phyloP scores from a whole-genome alignment of 2,797 vertebrate genomes.

The Sphenodon punctatus region DNA sequence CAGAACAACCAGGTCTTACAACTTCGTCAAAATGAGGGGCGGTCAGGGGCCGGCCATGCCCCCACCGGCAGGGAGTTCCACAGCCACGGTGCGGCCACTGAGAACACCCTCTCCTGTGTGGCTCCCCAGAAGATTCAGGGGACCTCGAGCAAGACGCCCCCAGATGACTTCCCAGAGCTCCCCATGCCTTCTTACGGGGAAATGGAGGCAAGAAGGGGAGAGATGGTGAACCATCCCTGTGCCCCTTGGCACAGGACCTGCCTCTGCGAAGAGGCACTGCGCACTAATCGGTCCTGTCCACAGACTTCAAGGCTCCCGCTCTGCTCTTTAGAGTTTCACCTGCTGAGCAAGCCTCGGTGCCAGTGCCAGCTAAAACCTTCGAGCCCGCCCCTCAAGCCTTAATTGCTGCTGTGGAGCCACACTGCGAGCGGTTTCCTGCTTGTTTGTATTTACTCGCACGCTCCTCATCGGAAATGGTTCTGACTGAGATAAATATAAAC shows the following conservation, averaged over 20 bases:
- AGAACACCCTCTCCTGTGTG: no score
- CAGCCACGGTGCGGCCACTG: no score
- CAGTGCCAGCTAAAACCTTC: constrained; percentile 59
- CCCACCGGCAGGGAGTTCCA: no score
- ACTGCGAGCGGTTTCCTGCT: constrained; percentile 66
- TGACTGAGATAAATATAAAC: constrained; percentile 78
- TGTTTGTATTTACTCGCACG: constrained; percentile 71
- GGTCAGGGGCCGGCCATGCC: no score
- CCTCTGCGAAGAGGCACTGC: neutral
- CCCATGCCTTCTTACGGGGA: no score
- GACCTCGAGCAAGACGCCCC: no score
- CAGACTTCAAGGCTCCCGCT: neutral
- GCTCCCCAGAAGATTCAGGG: no score
- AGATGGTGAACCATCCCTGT: no score
- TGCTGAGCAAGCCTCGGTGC: constrained; percentile 14
- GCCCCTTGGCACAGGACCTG: neutral
- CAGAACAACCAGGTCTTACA: no score
- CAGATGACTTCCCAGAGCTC: no score
- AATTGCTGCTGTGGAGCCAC: constrained; percentile 67
- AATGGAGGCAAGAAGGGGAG: no score
- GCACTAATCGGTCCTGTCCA: neutral
- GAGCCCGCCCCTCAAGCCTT: constrained; percentile 63
- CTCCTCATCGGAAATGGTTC: constrained; percentile 54
- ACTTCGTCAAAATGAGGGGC: no score
- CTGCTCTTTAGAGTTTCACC: neutral